Conservation (phyloP, 2,888 invertebrate species). For the Drosophila nigricruria region DNA sequence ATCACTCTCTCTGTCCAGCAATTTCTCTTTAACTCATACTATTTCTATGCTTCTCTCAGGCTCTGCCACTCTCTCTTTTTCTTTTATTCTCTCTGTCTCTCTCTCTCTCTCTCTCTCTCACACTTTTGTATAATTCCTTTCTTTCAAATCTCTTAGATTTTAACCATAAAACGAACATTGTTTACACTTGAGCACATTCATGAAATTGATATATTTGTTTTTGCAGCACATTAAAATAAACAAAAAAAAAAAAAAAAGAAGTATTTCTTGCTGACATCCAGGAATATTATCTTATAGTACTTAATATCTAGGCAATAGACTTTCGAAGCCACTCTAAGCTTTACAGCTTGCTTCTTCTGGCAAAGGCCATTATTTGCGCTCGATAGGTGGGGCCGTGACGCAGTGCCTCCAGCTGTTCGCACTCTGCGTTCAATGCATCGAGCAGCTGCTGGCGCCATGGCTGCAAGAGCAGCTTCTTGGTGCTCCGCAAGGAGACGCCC, state of each 20-base stretch:
- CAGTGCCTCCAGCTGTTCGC: conserved; percentile 86
- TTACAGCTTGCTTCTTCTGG: conserved; percentile 28
- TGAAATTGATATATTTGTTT: neutral
- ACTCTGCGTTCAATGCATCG: conserved; percentile 89
- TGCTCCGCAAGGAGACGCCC: conserved; percentile 87
- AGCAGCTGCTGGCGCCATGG: conserved; percentile 88
- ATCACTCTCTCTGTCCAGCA: too few relatives aligned
- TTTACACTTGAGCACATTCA: neutral
- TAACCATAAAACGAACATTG: neutral
- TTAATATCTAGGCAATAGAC: neutral
- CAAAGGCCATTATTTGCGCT: conserved; percentile 47
- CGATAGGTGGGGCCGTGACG: conserved; percentile 41
- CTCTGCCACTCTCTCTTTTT: too few relatives aligned
- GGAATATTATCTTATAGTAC: neutral
- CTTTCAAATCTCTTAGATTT: neutral
- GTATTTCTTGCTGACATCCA: neutral
- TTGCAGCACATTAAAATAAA: neutral
- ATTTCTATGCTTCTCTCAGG: too few relatives aligned
- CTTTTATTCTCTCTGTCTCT: neutral
- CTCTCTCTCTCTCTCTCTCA: neutral
- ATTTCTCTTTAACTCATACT: too few relatives aligned
- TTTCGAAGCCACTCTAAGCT: neutral
- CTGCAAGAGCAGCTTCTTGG: conserved; percentile 89
- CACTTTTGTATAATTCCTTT: too few relatives aligned
- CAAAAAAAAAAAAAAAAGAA: neutral